Base-by-base conservation (phyloP, 2,888 invertebrate genomes). In the Gastrophysa polygoni region DNA sequence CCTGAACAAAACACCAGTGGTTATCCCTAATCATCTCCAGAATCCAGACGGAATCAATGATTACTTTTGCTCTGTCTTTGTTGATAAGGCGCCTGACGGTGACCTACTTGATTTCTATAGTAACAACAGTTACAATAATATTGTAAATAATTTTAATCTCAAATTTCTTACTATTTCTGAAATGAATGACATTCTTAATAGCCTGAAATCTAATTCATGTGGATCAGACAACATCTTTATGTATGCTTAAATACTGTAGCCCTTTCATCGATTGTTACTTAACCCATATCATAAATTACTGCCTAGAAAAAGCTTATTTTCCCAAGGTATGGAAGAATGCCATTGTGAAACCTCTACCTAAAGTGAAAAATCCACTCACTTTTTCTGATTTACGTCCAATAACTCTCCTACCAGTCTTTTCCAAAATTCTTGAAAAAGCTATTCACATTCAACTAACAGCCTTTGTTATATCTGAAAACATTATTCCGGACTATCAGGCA, bases 221-320 rank as follows among this genome's bases (percentile, higher is more conserved):
- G 32, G 32, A 32, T 32, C 38, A 38, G 38, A 38, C 38, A 14
- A 2, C 14, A 38, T 38, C 6, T 50, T 32, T 32, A 14, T 50
- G 24, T 50, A 50, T 50, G 50, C 50, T 50, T 17, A 24, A 50
- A 17, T 50, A 50, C 50, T 50, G 50, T 10, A 50, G 50, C 50
- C 50, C 50, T 16, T 50, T 50, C 29, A 24, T 50, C 32, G 29
- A 50, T 16, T 50, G 28, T 29, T 50, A 50, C 50, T 29, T 29
- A 50, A 50, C 29, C 14, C 29, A 50, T 50, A 50, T 28, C 10
- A 50, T 50, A 14, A 50, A 50, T 50, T 29, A 16, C 16, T 50
- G 28, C 50, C 50, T 50, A 17, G 50, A 28, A 50, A 29, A 29
- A 17, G 28, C 50, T 29, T 32, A 50, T 29, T 29, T 50, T 50